Base-by-base conservation (phyloP, 2,888 invertebrate genomes). In the Mechanitis messenoides region DNA sequence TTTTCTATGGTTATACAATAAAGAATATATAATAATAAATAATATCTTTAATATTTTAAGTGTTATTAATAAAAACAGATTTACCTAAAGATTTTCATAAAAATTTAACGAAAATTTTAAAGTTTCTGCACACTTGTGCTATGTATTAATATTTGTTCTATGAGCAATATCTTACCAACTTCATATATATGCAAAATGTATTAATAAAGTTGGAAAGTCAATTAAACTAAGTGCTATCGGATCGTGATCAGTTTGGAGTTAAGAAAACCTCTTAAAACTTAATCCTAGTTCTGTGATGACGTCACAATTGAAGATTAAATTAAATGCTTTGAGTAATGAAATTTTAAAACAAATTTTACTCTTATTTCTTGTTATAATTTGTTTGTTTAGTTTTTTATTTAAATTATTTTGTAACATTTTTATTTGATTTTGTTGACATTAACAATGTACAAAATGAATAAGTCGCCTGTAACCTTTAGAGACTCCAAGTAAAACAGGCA, bases 401-500 rank as follows among this genome's bases (percentile, higher is more conserved):
- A 60, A 55, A 47, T 42, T 9, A 45, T 6, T 50, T 28, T 28
- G 3, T 50, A 31, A 50, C 31, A 50, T 31, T 7, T 9, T 31
- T 11, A 50, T 11, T 50, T 50, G 28, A 31, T 28, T 31, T 11
- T 47, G 28, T 50, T 45, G 55, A 46, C 45, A 4, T 47, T 45
- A 33, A 35, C 20, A 62, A 35, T 50, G 47, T 50, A 60, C 60
- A 47, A 65, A 61, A 55, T 59, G 69, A 71, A 69, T 70, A 72
- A 71, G 72, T 69, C 67, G 69, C 67, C 67, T 63, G 62, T 64
- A 74, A 71, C 71, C 66, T 78, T 78, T 76, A 75, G 72, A 73
- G 63, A 65, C 65, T 69, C 72, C 79, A 35, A 84, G 83, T 84
- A 84, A 87, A 84, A 84, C 83, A 80, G 80, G 79, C 78, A 77